Evolutionary conservation across 2,113 vertebrate species (phyloP).

Genomic region (Cryptomyrus ogoouensis): DNA sequence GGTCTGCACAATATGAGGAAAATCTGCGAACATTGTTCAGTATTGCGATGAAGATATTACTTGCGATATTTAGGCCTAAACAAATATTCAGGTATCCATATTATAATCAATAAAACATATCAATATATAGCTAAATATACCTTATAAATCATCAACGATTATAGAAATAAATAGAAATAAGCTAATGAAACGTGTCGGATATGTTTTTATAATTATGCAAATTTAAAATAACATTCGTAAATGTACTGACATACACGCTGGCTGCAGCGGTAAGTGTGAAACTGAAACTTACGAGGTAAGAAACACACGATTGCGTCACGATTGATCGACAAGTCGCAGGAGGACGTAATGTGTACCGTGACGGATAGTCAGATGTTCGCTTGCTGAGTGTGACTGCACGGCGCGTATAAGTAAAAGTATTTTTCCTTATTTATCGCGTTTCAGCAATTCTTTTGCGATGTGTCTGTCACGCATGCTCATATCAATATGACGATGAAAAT

Average conservation of each 20-base stretch:
- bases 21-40: not conserved
- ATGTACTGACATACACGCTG: not conserved
- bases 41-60: not conserved
- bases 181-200: too few species aligned
- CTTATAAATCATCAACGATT: not conserved
- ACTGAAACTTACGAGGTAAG: not conserved
- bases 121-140: not conserved
- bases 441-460: not conserved
- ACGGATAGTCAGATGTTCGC: not conserved
- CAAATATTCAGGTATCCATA: not conserved
- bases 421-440: not conserved
- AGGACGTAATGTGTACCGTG: not conserved
- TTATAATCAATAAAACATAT: not conserved
- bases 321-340: not conserved
- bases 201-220: too few species aligned
- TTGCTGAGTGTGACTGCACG: not conserved
- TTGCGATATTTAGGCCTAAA: not conserved
- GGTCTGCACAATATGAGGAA: not conserved
- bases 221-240: not conserved
- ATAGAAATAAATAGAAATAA: too few species aligned
- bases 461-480: not conserved
- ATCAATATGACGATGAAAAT: not conserved
- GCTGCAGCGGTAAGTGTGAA: not conserved
- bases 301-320: not conserved
- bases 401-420: not conserved